Evolutionary conservation across 2,888 invertebrate species (phyloP).

Genomic region (Dryadula phaetusa): DNA sequence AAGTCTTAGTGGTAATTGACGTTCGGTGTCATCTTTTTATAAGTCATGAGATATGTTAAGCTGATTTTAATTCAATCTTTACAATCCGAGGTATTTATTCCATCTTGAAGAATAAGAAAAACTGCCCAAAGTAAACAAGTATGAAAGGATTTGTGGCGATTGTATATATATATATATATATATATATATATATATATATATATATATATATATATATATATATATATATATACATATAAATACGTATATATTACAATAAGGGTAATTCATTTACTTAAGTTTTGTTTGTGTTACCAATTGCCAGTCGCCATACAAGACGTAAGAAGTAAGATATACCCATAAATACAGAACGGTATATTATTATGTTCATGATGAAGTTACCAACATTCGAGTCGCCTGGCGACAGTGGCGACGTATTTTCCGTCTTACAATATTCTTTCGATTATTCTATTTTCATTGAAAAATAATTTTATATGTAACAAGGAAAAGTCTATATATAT

Average conservation of each 20-base stretch:
- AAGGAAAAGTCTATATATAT: slow-evolving; percentile 7
- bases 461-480: neutral
- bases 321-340: too few species aligned
- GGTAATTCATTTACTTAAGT: neutral
- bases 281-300: neutral
- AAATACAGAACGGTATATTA: too few species aligned
- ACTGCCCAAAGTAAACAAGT: neutral
- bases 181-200: too few species aligned
- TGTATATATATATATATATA: too few species aligned
- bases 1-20: neutral
- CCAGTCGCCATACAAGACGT: too few species aligned
- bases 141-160: slow-evolving; percentile 4
- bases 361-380: neutral
- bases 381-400: neutral
- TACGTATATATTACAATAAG: neutral
- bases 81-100: slow-evolving; percentile 1
- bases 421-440: neutral
- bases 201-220: too few species aligned
- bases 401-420: neutral
- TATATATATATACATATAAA: neutral
- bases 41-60: neutral
- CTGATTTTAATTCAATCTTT: slow-evolving; percentile 9
- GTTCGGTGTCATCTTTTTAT: slow-evolving; percentile 12
- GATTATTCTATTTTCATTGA: neutral
- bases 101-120: neutral